Base-by-base conservation (phyloP, 2,113 vertebrate species). In the Rhinoptilus africanus region DNA sequence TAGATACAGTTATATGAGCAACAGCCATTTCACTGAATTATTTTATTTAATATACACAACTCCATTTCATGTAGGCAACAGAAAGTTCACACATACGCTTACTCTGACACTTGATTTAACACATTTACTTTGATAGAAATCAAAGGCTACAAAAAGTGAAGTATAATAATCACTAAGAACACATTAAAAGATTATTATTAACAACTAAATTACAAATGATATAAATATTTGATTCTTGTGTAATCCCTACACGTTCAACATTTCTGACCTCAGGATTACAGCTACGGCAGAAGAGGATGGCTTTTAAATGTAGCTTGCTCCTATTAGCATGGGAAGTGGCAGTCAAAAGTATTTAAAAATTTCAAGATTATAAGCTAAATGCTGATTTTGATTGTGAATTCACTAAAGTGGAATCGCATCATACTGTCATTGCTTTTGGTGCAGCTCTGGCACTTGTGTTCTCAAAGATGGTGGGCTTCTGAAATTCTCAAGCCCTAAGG, bases 1-100 rank as follows among this genome's bases (percentile, higher is more conserved):
- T 39, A 66, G 50, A 37, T 57, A 53, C 50, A 84, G 88, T 89
- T 89, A 69, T 1, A 74, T 6, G 28, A 88, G 64, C 72, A 86
- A 80, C 71, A 93, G 67, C 79, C 34, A 7, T 79, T 93, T 81
- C 64, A 85, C 62, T 73, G 35, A 47, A 82, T 53, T 77, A 30
- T 71, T 97, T 97, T 89, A 97, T 92, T 96, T 82, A 71, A 90
- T 89, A 93, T 39, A 96, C 57, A 94, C 74, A 93, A 90, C 92
- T 86, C 91, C 71, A 87, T 64, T 87, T 96, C 80, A 91, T 86
- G 95, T 69, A 92, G 90, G 93, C 95, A 94, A 88, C 12, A 92
- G 54, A 92, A 91, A 95, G 86, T 68, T 95, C 91, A 96, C 86
- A 89, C 75, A 87, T 72, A 87, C 34, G 9, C 93, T 64, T 73